These are phyloP conservation scores for Caerostris darwini DNA, from an alignment of 1,140 invertebrate genomes.

Conservation along the genomic window DNA sequence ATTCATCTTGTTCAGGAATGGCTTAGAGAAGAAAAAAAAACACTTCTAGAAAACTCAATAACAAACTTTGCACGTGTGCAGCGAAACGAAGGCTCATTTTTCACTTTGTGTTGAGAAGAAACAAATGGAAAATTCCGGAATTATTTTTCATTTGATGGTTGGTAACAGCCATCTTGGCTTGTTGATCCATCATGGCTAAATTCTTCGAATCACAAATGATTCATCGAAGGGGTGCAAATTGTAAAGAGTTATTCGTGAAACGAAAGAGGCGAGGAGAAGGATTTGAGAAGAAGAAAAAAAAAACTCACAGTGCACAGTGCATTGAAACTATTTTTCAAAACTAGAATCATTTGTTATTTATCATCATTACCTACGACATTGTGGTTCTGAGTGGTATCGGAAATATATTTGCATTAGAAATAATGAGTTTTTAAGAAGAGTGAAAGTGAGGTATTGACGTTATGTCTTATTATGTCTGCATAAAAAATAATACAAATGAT, in stretches of 20 bases:
- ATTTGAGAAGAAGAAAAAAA: not conserved
- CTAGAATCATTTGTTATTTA: not conserved
- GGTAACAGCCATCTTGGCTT: slow-evolving; percentile 13
- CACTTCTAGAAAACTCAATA: slow-evolving; percentile 43
- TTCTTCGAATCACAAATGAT: slow-evolving; percentile 12
- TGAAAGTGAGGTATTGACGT: no score
- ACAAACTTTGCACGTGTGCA: slow-evolving; percentile 10
- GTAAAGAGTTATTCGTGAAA: not conserved
- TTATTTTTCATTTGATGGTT: slow-evolving; percentile 22
- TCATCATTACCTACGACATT: not conserved
- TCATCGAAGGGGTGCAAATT: not conserved
- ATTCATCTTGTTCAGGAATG: slow-evolving; percentile 7
- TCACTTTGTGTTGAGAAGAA: slow-evolving; percentile 13
- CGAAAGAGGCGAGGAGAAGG: not conserved
- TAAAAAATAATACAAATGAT: no score
- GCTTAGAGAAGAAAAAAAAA: not conserved
- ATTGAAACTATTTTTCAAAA: not conserved
- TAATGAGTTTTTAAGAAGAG: no score
- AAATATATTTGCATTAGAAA: not conserved
- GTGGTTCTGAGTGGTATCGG: not conserved
- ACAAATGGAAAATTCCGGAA: slow-evolving; percentile 17
- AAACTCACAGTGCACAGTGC: not conserved
- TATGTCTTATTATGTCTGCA: no score
- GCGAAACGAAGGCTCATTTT: slow-evolving; percentile 28
- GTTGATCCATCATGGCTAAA: slow-evolving; percentile 19